These are phyloP conservation scores for Xenopus petersii DNA, from an alignment of 2,797 vertebrate species.

Conservation along the genomic window DNA sequence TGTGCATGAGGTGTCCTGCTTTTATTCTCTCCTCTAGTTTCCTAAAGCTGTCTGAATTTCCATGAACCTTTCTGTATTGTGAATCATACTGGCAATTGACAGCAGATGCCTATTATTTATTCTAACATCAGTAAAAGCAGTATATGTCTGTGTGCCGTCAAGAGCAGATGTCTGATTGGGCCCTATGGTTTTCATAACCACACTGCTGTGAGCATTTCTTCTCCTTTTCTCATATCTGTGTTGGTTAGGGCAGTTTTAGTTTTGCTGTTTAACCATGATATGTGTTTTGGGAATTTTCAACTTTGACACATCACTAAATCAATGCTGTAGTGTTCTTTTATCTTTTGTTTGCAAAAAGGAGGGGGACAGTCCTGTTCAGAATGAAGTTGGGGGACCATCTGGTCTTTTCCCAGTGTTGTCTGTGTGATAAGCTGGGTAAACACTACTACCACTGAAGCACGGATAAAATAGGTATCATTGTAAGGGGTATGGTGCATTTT, in stretches of 20 bases:
- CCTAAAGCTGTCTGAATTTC: slow-evolving; percentile 2
- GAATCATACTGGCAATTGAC: neutral
- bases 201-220: slow-evolving; percentile 26
- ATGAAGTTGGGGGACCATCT: slow-evolving; percentile 77
- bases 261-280: slow-evolving; percentile 56
- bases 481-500: slow-evolving; percentile 50
- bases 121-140: slow-evolving; percentile 17
- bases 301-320: slow-evolving; percentile 71
- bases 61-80: slow-evolving; percentile 7
- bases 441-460: slow-evolving; percentile 58
- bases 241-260: slow-evolving; percentile 59
- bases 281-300: slow-evolving; percentile 69
- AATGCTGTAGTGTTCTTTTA: slow-evolving; percentile 67
- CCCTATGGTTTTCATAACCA: slow-evolving; percentile 51
- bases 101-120: slow-evolving; percentile 38
- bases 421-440: slow-evolving; percentile 74
- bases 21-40: slow-evolving; percentile 33
- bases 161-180: slow-evolving; percentile 50
- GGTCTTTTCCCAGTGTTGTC: slow-evolving; percentile 69
- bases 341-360: slow-evolving; percentile 73
- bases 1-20: neutral
- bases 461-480: slow-evolving; percentile 50
- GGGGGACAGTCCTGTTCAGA: slow-evolving; percentile 65
- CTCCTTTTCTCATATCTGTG: slow-evolving; percentile 56
- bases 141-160: slow-evolving; percentile 26